Evolutionary conservation across 2,113 vertebrate species (phyloP), one percentile per base, ranked within the genome.

Genomic region (Sula dactylatra): DNA sequence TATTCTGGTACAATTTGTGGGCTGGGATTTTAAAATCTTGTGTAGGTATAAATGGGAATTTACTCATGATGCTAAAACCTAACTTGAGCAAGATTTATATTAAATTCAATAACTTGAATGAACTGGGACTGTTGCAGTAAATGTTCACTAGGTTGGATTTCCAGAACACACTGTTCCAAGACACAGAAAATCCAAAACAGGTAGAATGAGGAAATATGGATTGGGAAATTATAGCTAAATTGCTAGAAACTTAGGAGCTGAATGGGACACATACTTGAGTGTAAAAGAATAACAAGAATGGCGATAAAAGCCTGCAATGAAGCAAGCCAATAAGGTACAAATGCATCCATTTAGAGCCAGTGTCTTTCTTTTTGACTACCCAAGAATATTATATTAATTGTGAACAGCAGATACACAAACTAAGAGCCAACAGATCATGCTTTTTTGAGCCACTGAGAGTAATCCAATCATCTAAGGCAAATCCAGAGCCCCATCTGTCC

Each of bases 401-500:
- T 44, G 40, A 94, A 38, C 24, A 71, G 58, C 72, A 93, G 58
- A 47, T 15, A 64, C 11, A 26, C 54, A 55, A 91, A 79, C 49
- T 36, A 54, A 82, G 69, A 93, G 47, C 45, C 78, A 91, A 31
- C 29, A 70, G 50, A 10, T 45, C 18, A 3, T 65, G 73, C 34
- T 34, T 82, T 94, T 59, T 84, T 49, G 86, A 82, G 88, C 71
- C 38, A 17, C 66, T 80, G 52, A 80, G 74, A 77, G 95, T 84
- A 97, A 97, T 78, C 40, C 83, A 97, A 79, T 67, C 80, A 84
- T 90, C 44, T 58, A 78, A 82, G 45, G 32, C 62, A 61, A 65
- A 93, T 19, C 84, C 84, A 94, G 84, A 83, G 82, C 79, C 90
- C 96, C 92, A 94, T 97, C 96, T 97, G 96, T 94, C 88, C 92